A percentile compares a stretch with the other conserved stretches of the same genome.
These are phyloP conservation scores for Diplodus sargus DNA, from an alignment of 2,797 vertebrate species.

Conservation along the genomic window DNA sequence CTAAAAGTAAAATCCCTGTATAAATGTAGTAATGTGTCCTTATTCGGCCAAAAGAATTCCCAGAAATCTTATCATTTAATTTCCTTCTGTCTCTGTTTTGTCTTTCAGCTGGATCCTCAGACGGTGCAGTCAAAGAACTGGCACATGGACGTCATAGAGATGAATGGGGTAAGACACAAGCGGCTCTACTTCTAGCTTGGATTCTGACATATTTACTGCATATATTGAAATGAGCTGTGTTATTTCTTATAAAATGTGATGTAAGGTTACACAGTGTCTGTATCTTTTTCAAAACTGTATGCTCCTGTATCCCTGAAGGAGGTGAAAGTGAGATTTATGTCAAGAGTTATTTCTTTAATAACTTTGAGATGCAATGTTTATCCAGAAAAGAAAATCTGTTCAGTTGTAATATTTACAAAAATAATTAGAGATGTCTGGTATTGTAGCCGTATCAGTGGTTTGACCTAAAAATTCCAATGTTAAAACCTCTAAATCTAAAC, in stretches of 20 bases:
- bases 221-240: background rate
- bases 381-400: background rate
- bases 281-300: background rate
- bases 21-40: constrained; percentile 7
- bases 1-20: background rate
- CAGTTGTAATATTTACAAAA: background rate
- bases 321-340: background rate
- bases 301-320: background rate
- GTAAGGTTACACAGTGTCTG: background rate
- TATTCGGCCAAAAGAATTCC: constrained; percentile 28
- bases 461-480: background rate
- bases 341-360: background rate
- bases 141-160: constrained; percentile 98
- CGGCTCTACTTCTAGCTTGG: background rate
- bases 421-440: background rate
- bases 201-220: background rate
- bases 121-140: constrained; percentile 98
- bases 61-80: background rate
- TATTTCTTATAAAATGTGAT: constrained; percentile 1
- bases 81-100: constrained; percentile 53
- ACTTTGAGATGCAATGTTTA: background rate
- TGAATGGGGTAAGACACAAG: constrained; percentile 93
- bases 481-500: background rate
- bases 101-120: constrained; percentile 94
- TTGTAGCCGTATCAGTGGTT: background rate